Evolutionary conservation across 2,797 vertebrate species (phyloP), one percentile per base, ranked within the genome.

Genomic region (Epinephelus malabaricus): DNA sequence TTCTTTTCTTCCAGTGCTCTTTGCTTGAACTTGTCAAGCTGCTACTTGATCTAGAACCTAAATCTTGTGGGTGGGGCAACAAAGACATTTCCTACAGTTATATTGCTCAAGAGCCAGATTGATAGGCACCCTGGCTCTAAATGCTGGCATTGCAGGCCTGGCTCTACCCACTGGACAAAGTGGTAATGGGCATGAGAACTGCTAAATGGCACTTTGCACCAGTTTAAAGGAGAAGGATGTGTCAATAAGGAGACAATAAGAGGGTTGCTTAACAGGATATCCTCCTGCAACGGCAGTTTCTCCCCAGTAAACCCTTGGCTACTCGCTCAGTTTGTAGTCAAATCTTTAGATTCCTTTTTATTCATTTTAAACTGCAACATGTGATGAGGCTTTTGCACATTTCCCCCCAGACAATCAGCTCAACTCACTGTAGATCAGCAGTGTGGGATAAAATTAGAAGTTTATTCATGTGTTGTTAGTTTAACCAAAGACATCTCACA

Each of bases 11-110:
- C 46, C 15, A 83, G 74, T 80, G 81, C 81, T 92, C 88, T 90
- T 76, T 91, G 92, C 89, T 83, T 86, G 82, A 91, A 92, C 92
- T 91, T 92, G 90, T 91, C 89, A 92, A 88, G 92, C 87, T 89
- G 89, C 81, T 91, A 90, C 92, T 90, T 92, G 90, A 92, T 89
- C 89, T 81, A 66, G 76, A 75, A 79, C 79, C 83, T 55, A 78
- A 87, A 83, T 78, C 76, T 50, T 76, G 64, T 83, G 72, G 89
- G 88, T 89, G 89, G 83, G 86, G 88, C 88, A 81, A 84, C 63
- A 60, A 68, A 85, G 69, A 87, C 71, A 74, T 86, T 81, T 86
- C 63, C 86, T 88, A 62, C 58, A 86, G 79, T 85, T 82, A 51
- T 84, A 78, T 88, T 89, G 84, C 89, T 86, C 84, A 88, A 86